These are phyloP conservation scores for Maconellicoccus hirsutus DNA, from an alignment of 1,140 invertebrate genomes.

Conservation along the genomic window DNA sequence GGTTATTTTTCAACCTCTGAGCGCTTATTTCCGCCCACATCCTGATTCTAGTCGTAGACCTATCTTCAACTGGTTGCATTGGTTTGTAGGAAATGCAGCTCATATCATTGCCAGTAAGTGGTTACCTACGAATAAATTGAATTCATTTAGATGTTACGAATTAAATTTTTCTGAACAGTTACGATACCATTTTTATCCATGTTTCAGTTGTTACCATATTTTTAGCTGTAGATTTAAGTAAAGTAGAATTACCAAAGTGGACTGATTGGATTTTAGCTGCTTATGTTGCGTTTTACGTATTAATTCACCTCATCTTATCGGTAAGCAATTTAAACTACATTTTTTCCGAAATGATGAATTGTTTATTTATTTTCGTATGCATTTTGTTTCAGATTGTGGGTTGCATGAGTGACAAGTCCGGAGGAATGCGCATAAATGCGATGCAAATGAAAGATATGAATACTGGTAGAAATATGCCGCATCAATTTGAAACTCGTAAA, in stretches of 20 bases:
- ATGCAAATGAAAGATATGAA: constrained; percentile 75
- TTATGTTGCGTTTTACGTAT: constrained; percentile 78
- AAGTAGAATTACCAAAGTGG: constrained; percentile 74
- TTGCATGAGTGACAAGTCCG: constrained; percentile 57
- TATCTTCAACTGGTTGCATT: constrained; percentile 91
- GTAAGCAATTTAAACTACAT: constrained; percentile 44
- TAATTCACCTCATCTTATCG: constrained; percentile 78
- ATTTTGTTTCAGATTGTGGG: constrained; percentile 46
- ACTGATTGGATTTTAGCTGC: constrained; percentile 74
- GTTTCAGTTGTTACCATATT: constrained; percentile 82
- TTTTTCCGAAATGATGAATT: neutral
- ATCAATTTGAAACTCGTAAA: constrained; percentile 48
- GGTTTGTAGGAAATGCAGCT: constrained; percentile 82
- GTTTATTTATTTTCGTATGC: neutral
- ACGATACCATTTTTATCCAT: constrained; percentile 29
- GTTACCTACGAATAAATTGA: neutral
- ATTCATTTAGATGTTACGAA: neutral
- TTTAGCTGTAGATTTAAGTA: constrained; percentile 71
- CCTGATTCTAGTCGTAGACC: constrained; percentile 65
- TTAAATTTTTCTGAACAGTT: neutral
- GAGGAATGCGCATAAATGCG: constrained; percentile 55
- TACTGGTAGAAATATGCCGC: constrained; percentile 40
- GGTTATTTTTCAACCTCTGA: constrained; percentile 77
- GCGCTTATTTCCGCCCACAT: constrained; percentile 74
- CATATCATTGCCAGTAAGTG: constrained; percentile 78